phyloP scores from a whole-genome alignment of 2,113 vertebrate genomes.

The Glaucidium brasilianum region DNA sequence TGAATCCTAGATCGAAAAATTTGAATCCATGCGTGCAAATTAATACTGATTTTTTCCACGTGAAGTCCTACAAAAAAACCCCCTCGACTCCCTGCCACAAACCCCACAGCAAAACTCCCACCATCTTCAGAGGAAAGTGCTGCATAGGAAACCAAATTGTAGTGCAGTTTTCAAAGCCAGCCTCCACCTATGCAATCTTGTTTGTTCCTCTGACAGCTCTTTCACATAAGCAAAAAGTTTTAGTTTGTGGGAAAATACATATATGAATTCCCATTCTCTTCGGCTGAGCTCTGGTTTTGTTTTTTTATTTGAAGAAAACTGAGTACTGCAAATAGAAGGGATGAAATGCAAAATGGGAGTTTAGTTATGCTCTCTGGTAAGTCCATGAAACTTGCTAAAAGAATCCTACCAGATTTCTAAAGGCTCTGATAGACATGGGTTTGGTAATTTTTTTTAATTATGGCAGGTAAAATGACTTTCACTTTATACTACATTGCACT shows the following conservation, averaged over 20 bases:
- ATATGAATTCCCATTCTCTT: neutral
- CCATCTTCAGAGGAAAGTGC: neutral
- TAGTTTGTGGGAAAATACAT: neutral
- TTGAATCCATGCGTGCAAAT: neutral
- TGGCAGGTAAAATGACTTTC: neutral
- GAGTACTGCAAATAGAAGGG: neutral
- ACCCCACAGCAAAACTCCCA: neutral
- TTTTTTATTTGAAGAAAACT: neutral
- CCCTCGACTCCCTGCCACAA: neutral
- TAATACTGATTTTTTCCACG: neutral
- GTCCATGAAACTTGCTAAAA: neutral
- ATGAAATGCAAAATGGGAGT: neutral
- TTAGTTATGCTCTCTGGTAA: neutral
- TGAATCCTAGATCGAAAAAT: neutral
- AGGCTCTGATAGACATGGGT: neutral
- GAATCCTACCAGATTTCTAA: neutral
- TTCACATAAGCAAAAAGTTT: neutral
- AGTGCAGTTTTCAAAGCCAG: neutral
- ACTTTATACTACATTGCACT: neutral
- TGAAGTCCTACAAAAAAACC: neutral
- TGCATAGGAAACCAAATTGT: neutral
- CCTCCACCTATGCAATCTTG: neutral
- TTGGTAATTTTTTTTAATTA: neutral
- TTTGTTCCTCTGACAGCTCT: neutral
- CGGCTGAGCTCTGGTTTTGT: neutral